phyloP scores from a whole-genome alignment of 2,797 vertebrate species.

The Kryptopterus vitreolus region DNA sequence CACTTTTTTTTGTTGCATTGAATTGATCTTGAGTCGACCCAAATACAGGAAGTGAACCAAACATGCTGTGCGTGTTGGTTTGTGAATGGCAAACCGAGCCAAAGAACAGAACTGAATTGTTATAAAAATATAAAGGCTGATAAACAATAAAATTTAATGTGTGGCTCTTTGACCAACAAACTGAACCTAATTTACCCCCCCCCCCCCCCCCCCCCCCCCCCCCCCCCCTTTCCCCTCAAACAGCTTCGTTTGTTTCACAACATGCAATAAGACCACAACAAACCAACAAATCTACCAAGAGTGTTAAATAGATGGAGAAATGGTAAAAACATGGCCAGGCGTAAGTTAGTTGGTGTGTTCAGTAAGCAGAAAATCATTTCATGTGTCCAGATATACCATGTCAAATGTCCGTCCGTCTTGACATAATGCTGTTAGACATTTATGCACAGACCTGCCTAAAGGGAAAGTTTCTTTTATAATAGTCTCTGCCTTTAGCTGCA shows the following conservation, averaged over 20 bases:
- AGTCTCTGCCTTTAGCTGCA: neutral
- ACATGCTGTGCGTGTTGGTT: neutral
- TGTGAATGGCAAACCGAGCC: neutral
- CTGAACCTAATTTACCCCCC: too few relatives aligned
- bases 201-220: too few relatives aligned
- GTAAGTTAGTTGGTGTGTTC: neutral
- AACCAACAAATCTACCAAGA: neutral
- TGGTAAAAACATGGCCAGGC: neutral
- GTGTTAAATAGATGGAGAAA: neutral
- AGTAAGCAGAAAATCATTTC: neutral
- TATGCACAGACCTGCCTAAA: neutral
- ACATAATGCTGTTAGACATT: neutral
- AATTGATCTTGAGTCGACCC: neutral
- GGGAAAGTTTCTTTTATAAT: too few relatives aligned
- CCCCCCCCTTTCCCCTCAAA: neutral
- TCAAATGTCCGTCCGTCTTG: neutral
- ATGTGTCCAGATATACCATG: neutral
- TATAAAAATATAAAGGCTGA: neutral
- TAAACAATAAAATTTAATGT: neutral
- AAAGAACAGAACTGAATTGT: neutral
- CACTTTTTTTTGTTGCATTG: neutral
- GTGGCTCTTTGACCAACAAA: neutral
- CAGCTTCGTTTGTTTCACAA: neutral
- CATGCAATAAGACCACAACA: neutral
- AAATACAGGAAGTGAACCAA: neutral